Evolutionary conservation across 2,113 vertebrate species (phyloP).

Genomic region (Bubo scandiacus): DNA sequence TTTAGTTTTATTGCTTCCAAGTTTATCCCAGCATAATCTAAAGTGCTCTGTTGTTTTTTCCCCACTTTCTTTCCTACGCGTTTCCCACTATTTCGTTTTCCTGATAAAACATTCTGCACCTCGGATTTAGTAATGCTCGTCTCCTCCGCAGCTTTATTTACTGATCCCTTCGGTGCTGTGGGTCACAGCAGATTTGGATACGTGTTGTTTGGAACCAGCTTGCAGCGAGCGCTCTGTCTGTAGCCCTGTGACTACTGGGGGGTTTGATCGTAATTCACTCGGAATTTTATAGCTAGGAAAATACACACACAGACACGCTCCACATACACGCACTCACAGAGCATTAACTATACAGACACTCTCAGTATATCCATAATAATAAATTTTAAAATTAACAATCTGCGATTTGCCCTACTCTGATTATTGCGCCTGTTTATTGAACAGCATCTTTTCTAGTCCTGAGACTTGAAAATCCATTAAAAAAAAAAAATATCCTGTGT

Average conservation of each 20-base stretch:
- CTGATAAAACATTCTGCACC: not conserved
- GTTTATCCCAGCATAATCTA: conserved; percentile 55
- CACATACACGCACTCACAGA: not conserved
- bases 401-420: not conserved
- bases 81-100: conserved; percentile 21
- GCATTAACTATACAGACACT: not conserved
- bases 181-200: not conserved
- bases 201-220: conserved; percentile 2
- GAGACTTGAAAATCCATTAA: not conserved
- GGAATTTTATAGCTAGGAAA: conserved; percentile 58
- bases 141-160: not conserved
- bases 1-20: conserved; percentile 68
- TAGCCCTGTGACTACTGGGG: not conserved
- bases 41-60: not conserved
- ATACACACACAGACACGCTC: not conserved
- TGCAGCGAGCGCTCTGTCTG: not conserved
- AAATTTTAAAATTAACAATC: not conserved
- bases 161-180: not conserved
- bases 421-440: not conserved
- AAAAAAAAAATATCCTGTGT: not conserved
- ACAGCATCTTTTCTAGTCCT: not conserved
- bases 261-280: conserved; percentile 49
- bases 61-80: not conserved
- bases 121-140: not conserved
- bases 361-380: not conserved